These are phyloP conservation scores for Agapostemon virescens DNA, from an alignment of 2,888 invertebrate genomes.

Conservation along the genomic window DNA sequence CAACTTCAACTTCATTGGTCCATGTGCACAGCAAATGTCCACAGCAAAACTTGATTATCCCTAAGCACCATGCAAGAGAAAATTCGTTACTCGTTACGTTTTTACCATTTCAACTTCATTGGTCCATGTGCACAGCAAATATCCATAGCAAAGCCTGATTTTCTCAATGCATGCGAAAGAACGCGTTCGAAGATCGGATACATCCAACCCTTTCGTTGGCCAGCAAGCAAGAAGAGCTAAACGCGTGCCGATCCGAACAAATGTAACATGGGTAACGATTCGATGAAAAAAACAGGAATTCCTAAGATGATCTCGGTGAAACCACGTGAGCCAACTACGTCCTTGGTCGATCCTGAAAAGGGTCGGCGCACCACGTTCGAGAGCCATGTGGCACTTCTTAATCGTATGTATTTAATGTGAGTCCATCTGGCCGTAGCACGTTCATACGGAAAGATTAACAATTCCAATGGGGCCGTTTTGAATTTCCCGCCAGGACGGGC, in stretches of 20 bases:
- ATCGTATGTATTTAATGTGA: slow-evolving; percentile 1
- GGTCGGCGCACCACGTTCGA: neutral
- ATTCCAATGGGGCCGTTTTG: neutral
- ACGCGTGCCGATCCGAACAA: neutral
- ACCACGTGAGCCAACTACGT: neutral
- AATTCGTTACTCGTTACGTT: too few relatives aligned
- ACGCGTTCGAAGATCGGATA: too few relatives aligned
- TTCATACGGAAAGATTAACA: neutral
- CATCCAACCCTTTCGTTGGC: too few relatives aligned
- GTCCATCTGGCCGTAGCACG: neutral
- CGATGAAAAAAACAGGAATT: neutral
- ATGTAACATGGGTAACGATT: neutral
- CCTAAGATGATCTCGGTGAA: neutral
- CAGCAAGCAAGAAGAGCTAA: neutral
- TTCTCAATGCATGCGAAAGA: too few relatives aligned
- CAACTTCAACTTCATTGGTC: too few relatives aligned
- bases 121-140: too few relatives aligned
- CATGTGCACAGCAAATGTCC: too few relatives aligned
- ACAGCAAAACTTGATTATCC: too few relatives aligned
- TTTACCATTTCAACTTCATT: too few relatives aligned
- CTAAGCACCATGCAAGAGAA: too few relatives aligned
- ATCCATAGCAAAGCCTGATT: too few relatives aligned
- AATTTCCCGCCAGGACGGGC: neutral
- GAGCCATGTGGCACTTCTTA: neutral
- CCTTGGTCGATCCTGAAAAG: neutral